phyloP scores from a whole-genome alignment of 2,888 invertebrate genomes.

The Elysia crispata region DNA sequence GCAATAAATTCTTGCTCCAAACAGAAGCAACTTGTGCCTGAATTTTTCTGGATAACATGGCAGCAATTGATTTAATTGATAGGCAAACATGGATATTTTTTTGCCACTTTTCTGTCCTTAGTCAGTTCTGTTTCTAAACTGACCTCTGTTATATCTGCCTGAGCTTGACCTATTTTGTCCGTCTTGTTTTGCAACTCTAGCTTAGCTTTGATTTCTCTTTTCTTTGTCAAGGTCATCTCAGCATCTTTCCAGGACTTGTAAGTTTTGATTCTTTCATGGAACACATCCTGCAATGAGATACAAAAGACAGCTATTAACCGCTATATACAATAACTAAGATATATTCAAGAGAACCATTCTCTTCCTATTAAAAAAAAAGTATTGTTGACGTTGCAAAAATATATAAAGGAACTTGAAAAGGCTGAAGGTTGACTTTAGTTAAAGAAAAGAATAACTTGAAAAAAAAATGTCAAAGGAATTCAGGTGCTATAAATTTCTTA shows the following conservation, averaged over 20 bases:
- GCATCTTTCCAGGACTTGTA: slow-evolving; percentile 99
- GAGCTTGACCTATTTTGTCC: slow-evolving; percentile 92
- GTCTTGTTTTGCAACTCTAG: slow-evolving; percentile 91
- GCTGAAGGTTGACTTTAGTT: no score
- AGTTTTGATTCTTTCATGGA: slow-evolving; percentile 86
- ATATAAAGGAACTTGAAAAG: no score
- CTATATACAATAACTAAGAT: neutral
- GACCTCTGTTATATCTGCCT: slow-evolving; percentile 95
- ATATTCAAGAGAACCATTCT: neutral
- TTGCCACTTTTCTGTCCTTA: slow-evolving; percentile 21
- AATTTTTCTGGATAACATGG: no score
- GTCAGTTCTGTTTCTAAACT: no score
- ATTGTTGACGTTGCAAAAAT: neutral
- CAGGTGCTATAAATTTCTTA: no score
- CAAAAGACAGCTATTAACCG: no score
- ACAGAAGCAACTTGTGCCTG: no score
- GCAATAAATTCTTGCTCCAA: no score
- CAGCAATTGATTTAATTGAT: no score
- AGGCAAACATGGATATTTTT: no score
- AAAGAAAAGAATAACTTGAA: no score
- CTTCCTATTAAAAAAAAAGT: neutral
- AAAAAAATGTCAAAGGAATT: no score
- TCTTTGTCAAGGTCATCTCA: slow-evolving; percentile 93
- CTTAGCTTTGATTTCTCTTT: slow-evolving; percentile 95
- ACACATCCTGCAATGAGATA: slow-evolving; percentile 81